Evolutionary conservation across 37 sponge, comb jelly and placozoan genomes (phyloP).

Genomic region (Theonella swinhoei): DNA sequence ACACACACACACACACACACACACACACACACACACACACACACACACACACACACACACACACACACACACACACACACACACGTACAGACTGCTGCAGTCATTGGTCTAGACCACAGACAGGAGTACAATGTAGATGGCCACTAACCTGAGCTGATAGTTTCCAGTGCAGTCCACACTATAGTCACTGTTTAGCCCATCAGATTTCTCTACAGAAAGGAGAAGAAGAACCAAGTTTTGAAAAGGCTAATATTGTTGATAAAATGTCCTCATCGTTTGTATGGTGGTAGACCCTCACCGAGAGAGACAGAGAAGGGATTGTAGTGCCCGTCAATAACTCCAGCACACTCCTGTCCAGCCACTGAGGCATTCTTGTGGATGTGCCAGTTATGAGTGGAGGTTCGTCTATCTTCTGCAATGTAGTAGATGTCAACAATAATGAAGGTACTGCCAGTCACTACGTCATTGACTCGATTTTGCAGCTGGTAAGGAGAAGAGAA

Average conservation of each 20-base stretch:
- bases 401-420: conserved; percentile 1
- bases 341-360: neutral
- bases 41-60: neutral
- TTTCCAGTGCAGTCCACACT: conserved; percentile 28
- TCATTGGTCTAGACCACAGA: too few species aligned
- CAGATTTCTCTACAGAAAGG: neutral
- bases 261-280: too few species aligned
- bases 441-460: conserved; percentile 31
- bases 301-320: conserved; percentile 61
- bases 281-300: too few species aligned
- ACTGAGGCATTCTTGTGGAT: conserved; percentile 18
- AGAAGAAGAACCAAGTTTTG: neutral
- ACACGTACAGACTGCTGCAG: too few species aligned
- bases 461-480: conserved; percentile 17
- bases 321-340: conserved; percentile 54
- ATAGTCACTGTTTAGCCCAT: conserved; percentile 25
- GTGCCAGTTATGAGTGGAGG: conserved; percentile 64
- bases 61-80: neutral
- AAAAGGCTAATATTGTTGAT: neutral
- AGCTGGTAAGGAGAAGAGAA: conserved; percentile 34
- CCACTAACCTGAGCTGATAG: conserved; percentile 37
- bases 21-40: too few species aligned
- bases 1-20: too few species aligned
- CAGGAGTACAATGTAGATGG: neutral
- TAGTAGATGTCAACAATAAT: conserved; percentile 54